phyloP scores from a whole-genome alignment of 1,140 invertebrate species.

The Atta texana region DNA sequence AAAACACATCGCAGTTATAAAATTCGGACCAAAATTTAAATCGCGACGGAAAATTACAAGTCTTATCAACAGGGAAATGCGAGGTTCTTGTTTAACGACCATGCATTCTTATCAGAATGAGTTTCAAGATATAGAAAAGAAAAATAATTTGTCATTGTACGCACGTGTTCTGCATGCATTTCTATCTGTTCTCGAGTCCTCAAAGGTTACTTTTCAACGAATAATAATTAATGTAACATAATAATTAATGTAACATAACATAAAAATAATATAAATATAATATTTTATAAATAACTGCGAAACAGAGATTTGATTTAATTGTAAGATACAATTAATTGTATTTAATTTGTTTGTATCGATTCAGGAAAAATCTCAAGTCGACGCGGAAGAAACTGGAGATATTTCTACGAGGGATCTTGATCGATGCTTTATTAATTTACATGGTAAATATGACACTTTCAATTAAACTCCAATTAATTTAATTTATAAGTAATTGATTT shows the following conservation, averaged over 20 bases:
- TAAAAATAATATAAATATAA: neutral
- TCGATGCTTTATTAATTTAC: neutral
- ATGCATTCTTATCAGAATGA: neutral
- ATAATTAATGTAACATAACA: neutral
- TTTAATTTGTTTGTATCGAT: neutral
- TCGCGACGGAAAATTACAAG: neutral
- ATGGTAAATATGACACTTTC: neutral
- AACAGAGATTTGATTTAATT: conserved; percentile 11
- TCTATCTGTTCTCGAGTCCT: neutral
- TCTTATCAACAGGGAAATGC: neutral
- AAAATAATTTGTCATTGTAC: conserved; percentile 10
- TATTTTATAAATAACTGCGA: neutral
- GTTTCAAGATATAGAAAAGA: neutral
- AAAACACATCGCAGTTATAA: neutral
- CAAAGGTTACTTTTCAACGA: conserved; percentile 3
- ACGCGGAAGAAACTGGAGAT: neutral
- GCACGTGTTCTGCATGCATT: neutral
- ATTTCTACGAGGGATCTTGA: neutral
- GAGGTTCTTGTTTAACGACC: neutral
- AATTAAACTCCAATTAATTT: conserved; percentile 14
- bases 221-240: neutral
- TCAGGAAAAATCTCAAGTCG: conserved; percentile 18
- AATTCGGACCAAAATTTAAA: neutral
- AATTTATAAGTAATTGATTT: neutral
- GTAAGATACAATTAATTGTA: too few relatives aligned